Evolutionary conservation across 1,140 invertebrate genomes (phyloP).

Genomic region (Drosophila orosa): DNA sequence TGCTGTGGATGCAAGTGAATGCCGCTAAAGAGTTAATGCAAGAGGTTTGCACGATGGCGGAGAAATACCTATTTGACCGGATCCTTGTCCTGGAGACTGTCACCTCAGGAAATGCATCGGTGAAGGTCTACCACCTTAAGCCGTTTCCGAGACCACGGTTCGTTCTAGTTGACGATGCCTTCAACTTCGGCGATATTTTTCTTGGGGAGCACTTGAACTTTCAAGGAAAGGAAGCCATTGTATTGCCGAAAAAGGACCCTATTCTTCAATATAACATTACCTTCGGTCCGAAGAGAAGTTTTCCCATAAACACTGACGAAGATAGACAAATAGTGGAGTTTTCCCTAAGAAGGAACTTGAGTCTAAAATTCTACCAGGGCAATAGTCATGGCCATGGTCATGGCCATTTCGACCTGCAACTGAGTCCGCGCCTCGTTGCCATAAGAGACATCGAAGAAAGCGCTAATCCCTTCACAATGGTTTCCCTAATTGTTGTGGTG

Average conservation of each 20-base stretch:
- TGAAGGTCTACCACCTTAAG: constrained; percentile 1
- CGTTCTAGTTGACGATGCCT: neutral
- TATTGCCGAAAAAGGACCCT: neutral
- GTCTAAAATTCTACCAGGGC: neutral
- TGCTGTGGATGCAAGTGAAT: constrained; percentile 9
- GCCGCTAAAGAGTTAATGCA: neutral
- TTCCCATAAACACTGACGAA: neutral
- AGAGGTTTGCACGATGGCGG: neutral
- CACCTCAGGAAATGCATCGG: neutral
- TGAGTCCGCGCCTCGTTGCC: neutral
- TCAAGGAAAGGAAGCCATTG: neutral
- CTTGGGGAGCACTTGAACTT: neutral
- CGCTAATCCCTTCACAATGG: neutral
- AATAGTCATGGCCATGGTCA: fast-evolving
- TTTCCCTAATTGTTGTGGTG: constrained; percentile 25
- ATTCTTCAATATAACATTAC: neutral
- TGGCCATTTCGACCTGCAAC: neutral
- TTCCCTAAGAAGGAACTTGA: constrained; percentile 2
- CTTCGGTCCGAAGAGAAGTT: neutral
- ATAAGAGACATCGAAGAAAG: neutral
- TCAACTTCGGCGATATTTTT: neutral
- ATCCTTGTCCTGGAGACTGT: constrained; percentile 24
- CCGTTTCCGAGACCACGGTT: constrained; percentile 12
- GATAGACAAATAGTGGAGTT: constrained; percentile 10
- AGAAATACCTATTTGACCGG: neutral